Evolutionary conservation across 2,888 invertebrate species (phyloP).

Genomic region (Chrysodeixis includens): DNA sequence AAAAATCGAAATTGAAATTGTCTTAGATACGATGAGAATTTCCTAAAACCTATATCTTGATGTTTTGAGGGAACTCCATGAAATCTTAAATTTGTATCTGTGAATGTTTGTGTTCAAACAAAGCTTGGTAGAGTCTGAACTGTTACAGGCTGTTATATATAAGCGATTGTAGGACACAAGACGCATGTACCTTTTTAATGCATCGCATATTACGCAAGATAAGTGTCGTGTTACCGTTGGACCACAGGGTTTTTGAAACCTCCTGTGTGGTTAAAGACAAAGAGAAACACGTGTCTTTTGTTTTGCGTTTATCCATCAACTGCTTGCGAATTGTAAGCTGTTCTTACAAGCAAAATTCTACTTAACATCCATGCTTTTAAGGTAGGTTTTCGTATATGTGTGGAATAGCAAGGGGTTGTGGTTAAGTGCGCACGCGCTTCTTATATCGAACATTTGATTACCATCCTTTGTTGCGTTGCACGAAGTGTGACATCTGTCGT

Average conservation of each 20-base stretch:
- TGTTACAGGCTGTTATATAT: background rate
- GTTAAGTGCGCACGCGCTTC: conserved; percentile 76
- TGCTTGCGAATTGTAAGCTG: conserved; percentile 62
- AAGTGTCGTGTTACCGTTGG: conserved; percentile 72
- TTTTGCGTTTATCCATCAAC: conserved; percentile 66
- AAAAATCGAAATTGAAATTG: no score
- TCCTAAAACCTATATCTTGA: no score
- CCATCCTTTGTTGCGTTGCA: conserved; percentile 64
- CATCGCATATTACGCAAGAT: conserved; percentile 29
- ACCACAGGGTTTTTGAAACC: conserved; percentile 70
- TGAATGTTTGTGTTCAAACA: background rate
- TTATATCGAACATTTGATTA: conserved; percentile 67
- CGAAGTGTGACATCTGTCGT: conserved; percentile 69
- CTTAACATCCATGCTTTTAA: background rate
- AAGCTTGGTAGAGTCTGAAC: background rate
- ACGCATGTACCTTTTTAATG: conserved; percentile 22
- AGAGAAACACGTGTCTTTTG: conserved; percentile 68
- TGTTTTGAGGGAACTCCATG: no score
- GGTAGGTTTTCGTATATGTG: conserved; percentile 22
- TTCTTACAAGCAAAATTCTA: conserved; percentile 9
- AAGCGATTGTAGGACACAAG: background rate
- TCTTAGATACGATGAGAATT: no score
- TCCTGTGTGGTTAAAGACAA: conserved; percentile 79
- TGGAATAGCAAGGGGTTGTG: conserved; percentile 67
- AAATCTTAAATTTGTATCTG: no score